Conservation (phyloP, 30 jellyfish, hydroid and myxozoan species). For the Pseudorhiza aurosa region DNA sequence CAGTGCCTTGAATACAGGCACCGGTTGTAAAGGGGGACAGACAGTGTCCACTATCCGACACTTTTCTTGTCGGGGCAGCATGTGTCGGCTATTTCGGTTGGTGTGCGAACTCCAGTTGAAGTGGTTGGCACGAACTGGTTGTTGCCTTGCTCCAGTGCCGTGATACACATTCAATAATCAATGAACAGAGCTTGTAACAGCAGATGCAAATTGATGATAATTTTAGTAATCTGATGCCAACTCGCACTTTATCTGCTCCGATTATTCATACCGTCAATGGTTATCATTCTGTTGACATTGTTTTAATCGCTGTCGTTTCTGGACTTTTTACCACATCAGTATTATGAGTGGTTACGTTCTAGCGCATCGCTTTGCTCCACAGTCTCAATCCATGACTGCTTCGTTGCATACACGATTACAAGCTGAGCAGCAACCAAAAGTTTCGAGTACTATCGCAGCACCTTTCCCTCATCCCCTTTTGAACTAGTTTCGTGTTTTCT, state of each 20-base stretch:
- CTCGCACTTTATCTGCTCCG: no score
- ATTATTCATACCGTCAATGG: no score
- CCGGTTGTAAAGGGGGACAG: slow-evolving; percentile 85
- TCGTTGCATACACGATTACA: no score
- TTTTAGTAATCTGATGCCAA: slow-evolving; percentile 65
- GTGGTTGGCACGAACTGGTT: background rate
- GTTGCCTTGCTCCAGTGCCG: slow-evolving; percentile 10
- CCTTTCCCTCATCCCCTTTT: background rate
- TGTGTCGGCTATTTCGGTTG: background rate
- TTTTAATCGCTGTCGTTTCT: no score
- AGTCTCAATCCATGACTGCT: no score
- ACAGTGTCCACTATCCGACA: slow-evolving; percentile 6
- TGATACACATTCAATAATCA: background rate
- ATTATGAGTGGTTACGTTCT: no score
- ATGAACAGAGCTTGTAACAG: background rate
- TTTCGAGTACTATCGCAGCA: background rate
- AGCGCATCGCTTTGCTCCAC: no score
- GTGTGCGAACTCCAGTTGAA: background rate
- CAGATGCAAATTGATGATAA: slow-evolving; percentile 13
- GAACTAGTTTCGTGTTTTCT: background rate
- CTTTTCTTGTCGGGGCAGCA: background rate
- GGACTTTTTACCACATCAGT: no score
- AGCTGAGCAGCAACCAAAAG: no score
- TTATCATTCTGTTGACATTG: no score
- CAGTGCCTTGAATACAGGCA: slow-evolving; percentile 71